Evolutionary conservation across 2,797 vertebrate species (phyloP).

Genomic region (Ctenochaetus hawaiiensis): DNA sequence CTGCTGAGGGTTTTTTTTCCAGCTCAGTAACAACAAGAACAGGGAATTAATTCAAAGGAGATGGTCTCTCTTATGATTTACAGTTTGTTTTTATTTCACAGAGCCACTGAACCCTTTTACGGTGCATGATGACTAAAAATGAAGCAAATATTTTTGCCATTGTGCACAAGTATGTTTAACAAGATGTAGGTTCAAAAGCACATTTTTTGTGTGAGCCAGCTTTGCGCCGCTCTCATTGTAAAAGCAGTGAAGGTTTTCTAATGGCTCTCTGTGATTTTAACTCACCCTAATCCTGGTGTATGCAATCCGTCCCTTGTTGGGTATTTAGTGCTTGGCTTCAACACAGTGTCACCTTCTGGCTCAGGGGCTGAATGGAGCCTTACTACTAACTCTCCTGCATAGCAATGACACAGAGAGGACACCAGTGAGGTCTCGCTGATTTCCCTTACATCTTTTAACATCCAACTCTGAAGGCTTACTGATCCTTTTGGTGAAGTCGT

Average conservation of each 20-base stretch:
- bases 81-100: constrained; percentile 63
- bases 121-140: constrained; percentile 23
- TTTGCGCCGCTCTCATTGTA: constrained; percentile 10
- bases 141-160: constrained; percentile 19
- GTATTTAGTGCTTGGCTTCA: constrained; percentile 65
- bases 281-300: constrained; percentile 33
- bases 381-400: constrained; percentile 64
- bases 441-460: constrained; percentile 44
- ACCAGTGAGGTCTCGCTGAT: constrained; percentile 39
- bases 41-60: constrained; percentile 65
- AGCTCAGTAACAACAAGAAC: constrained; percentile 59
- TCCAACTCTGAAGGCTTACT: constrained; percentile 13
- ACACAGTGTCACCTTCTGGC: constrained; percentile 69
- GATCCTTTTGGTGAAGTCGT: neutral
- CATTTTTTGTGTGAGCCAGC: neutral
- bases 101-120: constrained; percentile 43
- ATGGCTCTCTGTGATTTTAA: constrained; percentile 42
- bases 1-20: constrained; percentile 33
- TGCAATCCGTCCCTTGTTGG: constrained; percentile 53
- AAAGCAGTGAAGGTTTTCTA: constrained; percentile 9
- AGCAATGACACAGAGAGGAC: constrained; percentile 67
- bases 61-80: constrained; percentile 52
- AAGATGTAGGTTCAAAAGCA: constrained; percentile 23
- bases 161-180: constrained; percentile 40
- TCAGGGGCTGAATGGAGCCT: constrained; percentile 64